These are phyloP conservation scores for Melanotaenia parkinsoni DNA, from an alignment of 2,797 vertebrate species.

Conservation along the genomic window DNA sequence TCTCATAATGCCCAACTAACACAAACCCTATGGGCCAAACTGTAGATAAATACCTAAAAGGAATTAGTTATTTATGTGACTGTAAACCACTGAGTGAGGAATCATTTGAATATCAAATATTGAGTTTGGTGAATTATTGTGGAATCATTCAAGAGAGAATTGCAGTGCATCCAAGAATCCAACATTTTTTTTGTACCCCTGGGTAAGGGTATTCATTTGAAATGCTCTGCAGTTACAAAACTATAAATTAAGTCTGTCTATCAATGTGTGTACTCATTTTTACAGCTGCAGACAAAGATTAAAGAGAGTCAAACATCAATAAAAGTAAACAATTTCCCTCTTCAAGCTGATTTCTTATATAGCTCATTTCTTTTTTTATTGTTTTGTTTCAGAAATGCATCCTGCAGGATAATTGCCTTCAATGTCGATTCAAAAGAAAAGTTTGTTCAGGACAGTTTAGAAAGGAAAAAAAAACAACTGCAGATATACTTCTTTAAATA, in stretches of 20 bases:
- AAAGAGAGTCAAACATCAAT: constrained; percentile 40
- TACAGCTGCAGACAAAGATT: constrained; percentile 17
- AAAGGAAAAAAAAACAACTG: not conserved
- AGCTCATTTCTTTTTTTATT: constrained; percentile 33
- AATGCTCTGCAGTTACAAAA: not conserved
- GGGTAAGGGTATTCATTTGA: constrained; percentile 7
- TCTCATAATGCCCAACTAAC: not conserved
- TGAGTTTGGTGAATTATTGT: constrained; percentile 27
- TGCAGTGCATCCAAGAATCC: constrained; percentile 5
- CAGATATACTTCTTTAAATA: not conserved
- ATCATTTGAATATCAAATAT: constrained; percentile 27
- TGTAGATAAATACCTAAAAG: not conserved
- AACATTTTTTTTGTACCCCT: constrained; percentile 12
- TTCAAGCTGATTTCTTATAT: constrained; percentile 27
- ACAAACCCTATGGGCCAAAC: not conserved
- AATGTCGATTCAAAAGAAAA: constrained; percentile 18
- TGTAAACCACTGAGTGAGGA: constrained; percentile 6
- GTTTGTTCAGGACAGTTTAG: not conserved
- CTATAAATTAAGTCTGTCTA: not conserved
- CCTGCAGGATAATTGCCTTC: constrained; percentile 21
- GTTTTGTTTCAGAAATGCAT: constrained; percentile 40
- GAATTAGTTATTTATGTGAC: constrained; percentile 2
- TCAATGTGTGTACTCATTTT: constrained; percentile 10
- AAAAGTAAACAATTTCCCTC: constrained; percentile 44
- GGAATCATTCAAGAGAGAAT: constrained; percentile 29